Conservation (phyloP, 2,113 vertebrate species). For the Urocolius indicus region DNA sequence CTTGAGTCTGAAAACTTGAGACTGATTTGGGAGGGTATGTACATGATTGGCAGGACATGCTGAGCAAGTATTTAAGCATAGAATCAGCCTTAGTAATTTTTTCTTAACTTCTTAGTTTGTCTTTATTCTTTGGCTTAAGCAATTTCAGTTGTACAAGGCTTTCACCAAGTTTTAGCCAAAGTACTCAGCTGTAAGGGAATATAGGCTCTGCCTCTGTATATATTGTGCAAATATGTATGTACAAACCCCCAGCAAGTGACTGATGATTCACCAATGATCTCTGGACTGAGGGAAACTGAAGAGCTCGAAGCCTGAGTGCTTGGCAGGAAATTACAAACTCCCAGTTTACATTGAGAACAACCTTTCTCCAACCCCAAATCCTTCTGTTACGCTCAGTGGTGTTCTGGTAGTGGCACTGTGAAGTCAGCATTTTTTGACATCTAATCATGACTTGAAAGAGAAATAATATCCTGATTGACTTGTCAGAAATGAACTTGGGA, state of each 20-base stretch:
- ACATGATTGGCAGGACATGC: no score
- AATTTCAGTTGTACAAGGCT: not conserved
- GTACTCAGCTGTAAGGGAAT: not conserved
- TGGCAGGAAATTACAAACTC: not conserved
- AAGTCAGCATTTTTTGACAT: not conserved
- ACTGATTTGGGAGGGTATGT: not conserved
- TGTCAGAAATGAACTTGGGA: not conserved
- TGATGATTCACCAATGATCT: not conserved
- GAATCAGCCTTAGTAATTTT: not conserved
- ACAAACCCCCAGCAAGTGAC: not conserved
- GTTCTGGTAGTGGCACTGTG: not conserved
- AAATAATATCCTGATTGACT: not conserved
- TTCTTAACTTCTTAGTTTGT: not conserved
- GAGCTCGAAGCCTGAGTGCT: not conserved
- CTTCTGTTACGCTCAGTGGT: rapidly evolving
- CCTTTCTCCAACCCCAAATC: not conserved
- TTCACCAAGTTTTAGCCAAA: not conserved
- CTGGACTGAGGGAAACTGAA: not conserved
- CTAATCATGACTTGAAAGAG: not conserved
- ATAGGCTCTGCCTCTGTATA: rapidly evolving
- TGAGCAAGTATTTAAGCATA: not conserved
- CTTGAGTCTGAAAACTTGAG: not conserved
- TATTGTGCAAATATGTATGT: rapidly evolving
- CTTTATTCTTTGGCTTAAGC: not conserved
- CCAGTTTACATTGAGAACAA: not conserved